phyloP scores from a whole-genome alignment of 2,113 vertebrate species.

The Gallinago media region DNA sequence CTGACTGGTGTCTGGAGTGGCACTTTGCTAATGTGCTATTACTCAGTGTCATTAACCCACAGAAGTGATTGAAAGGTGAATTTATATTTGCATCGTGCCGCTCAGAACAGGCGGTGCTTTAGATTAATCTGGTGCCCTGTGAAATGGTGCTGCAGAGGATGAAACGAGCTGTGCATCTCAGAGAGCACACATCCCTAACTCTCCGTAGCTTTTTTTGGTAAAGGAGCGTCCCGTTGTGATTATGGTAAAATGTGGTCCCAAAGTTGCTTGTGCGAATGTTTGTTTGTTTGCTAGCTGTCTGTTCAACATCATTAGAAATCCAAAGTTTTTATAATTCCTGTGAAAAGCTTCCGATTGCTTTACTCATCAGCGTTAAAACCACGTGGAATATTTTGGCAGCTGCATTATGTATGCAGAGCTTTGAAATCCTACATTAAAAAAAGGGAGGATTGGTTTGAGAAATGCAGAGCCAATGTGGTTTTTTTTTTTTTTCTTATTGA shows the following conservation, averaged over 20 bases:
- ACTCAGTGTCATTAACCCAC: constrained; percentile 84
- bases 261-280: background rate
- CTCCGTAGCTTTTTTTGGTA: background rate
- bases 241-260: background rate
- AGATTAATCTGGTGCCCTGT: constrained; percentile 40
- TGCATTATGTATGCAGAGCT: constrained; percentile 6
- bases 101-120: constrained; percentile 35
- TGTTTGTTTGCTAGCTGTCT: background rate
- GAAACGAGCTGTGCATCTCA: constrained; percentile 9
- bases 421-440: constrained; percentile 19
- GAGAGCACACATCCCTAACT: background rate
- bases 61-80: constrained; percentile 83
- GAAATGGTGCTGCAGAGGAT: constrained; percentile 39
- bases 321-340: constrained; percentile 13
- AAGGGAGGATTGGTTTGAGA: background rate
- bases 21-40: constrained; percentile 84
- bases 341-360: constrained; percentile 22
- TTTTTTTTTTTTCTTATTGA: background rate
- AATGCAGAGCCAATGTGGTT: background rate
- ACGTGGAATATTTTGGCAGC: constrained; percentile 32
- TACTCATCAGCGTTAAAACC: background rate
- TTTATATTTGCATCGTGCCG: constrained; percentile 70
- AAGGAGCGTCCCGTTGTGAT: background rate
- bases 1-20: constrained; percentile 81
- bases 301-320: background rate